Evolutionary conservation across 2,113 vertebrate genomes (phyloP), one percentile per base, ranked within the genome.

Genomic region (Muscicapa adusta): DNA sequence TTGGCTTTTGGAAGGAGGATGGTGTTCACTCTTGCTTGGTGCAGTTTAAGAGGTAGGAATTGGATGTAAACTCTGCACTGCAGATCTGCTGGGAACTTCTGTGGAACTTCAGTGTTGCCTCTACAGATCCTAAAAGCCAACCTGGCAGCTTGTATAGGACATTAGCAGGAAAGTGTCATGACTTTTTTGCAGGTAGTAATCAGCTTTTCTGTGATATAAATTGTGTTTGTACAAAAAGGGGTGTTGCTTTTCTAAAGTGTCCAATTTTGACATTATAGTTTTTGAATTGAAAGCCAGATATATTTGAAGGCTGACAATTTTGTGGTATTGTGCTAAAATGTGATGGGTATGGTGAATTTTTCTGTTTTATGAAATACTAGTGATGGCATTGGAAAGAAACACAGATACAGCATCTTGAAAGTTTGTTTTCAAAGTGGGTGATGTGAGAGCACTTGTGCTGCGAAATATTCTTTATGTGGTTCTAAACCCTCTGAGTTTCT

Each of bases 101-200:
- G 14, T n/a, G 42, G 40, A 34, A 33, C 3, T 60, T n/a, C 6
- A 7, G 2, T 0, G 1, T 40, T 89, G 13, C 17, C 0, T 58
- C 36, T 40, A 36, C 12, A 57, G 36, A 28, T 36, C 8, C 10
- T 10, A 8, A 79, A 84, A 72, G 9, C 12, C 57, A 36, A 1
- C 18, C 15, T 47, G 18, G 13, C 3, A 54, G 23, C 19, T 28
- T 11, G 2, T 14, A 6, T 5, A n/a, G 25, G 8, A 4, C 4
- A 80, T 54, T 0, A 28, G 8, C 12, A 20, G 33, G 10, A 2
- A 33, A 57, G 13, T 25, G 16, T 60, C 4, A 9, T 5, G 6
- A 53, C 17, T 3, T 1, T 12, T 73, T 76, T 76, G 18, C 33
- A 81, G 19, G 28, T n/a, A 14, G 15, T 38, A 15, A 7, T 18